Evolutionary conservation across 2,888 invertebrate species (phyloP), one percentile per base, ranked within the genome.

Genomic region (Terebella lapidaria): DNA sequence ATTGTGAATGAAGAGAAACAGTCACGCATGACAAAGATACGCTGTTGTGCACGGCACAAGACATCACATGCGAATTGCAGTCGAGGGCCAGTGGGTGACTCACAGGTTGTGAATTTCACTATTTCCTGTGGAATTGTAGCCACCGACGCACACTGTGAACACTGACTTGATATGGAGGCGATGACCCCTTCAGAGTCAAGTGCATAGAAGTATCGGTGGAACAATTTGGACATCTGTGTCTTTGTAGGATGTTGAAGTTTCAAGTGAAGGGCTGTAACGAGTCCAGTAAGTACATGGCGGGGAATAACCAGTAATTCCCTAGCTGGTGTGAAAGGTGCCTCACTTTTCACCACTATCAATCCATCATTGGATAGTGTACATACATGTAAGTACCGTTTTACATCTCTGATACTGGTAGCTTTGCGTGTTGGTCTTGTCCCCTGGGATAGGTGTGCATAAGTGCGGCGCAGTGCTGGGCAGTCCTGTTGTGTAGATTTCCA

Each of bases 341-440:
- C 25, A 18, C 56, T 28, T 3, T 54, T 46, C 25, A 64, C 67
- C 18, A 69, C 54, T 0, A 70, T 47, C 10, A 68, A 42, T 3
- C 69, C 68, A 55, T 67, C 69, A 47, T 49, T 60, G 30, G 70
- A 60, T 18, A 70, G 64, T 3, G 66, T 58, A 1, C 55, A 66
- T 2, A 62, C 61, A 28, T 47, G 54, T 0, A 70, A 53, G 30
- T 69, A 70, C 0, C 63, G 52, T 47, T 69, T 70, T 1, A 67
- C 63, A 28, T 68, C 65, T 54, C 58, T 62, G 15, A 69, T 58
- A 46, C 67, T 70, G 0, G 67, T 69, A 1, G 64, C 25, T 45
- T 69, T 69, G 35, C 66, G 26, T 18, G 58, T 57, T n/a, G 58
- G 58, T 4, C 56, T 18, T 4, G 58, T 58, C 4, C 58, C 58